Evolutionary conservation across 2,888 invertebrate species (phyloP), one percentile per base, ranked within the genome.

Genomic region (Amblyteles armatorius): DNA sequence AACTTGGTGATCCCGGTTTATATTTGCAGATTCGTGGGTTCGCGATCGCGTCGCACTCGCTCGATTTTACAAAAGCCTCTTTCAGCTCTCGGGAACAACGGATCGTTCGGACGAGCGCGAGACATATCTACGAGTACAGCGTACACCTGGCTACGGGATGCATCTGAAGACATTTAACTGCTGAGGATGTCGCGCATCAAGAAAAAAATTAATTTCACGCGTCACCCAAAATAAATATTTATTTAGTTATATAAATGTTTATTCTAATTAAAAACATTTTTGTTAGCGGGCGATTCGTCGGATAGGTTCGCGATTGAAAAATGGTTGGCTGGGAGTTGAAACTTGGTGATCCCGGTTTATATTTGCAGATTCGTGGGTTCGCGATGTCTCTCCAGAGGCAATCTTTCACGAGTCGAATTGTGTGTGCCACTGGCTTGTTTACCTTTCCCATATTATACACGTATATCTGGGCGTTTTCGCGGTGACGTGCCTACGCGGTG

Each of bases 371-470:
- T 48, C 48, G 78, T 48, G 68, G 68, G 60, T 33, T 26, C 11
- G 19, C 44, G 60, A 74, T 22, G 22, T 33, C 19, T 16, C 6
- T 65, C 11, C 48, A 29, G 13, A 63, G 29, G n/a, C 63, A 67
- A 36, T 74, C 69, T 78, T 80, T 81, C 77, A 60, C 80, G 9
- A 78, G 44, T 67, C 7, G 50, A 55, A 68, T 48, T 29, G 5
- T 44, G 29, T 78, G 50, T 72, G 57, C 67, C 72, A 50, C 22
- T 48, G 57, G 33, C 16, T 44, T 90, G 87, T 91, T 90, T 91
- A 88, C 89, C 79, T 90, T 91, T 91, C 90, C 90, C 90, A 91
- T 91, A 89, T 88, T 89, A 90, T 86, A 87, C 79, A 83, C 85
- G 85, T 86, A 86, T 85, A 80, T 84, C 83, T 72, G 72, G 79